A percentile compares a stretch with the other conserved stretches of the same genome.
Evolutionary conservation across 35 echinoderm and acorn worm species (phyloP).

Genomic region (Ptychodera flava): DNA sequence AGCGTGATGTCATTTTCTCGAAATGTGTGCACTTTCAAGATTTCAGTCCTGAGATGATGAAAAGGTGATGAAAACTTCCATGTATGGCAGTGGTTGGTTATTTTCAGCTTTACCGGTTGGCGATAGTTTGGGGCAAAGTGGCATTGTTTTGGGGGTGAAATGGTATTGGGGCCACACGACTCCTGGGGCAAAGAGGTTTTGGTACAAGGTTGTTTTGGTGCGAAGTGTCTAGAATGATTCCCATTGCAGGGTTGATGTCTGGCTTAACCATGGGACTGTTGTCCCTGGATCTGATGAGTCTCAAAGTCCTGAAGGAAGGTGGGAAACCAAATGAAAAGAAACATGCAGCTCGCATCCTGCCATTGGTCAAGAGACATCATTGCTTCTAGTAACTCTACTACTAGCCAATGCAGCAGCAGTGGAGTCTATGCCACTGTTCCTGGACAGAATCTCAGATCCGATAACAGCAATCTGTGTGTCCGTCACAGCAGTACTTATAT

Average conservation of each 20-base stretch:
- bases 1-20: too few species aligned
- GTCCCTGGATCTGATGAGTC: constrained; percentile 54
- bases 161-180: too few species aligned
- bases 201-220: too few species aligned
- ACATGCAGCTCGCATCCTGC: constrained; percentile 48
- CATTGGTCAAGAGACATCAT: constrained; percentile 51
- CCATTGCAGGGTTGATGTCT: constrained; percentile 41
- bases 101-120: too few species aligned
- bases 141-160: too few species aligned
- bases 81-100: too few species aligned
- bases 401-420: constrained; percentile 67
- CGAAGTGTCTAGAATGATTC: too few species aligned
- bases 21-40: too few species aligned
- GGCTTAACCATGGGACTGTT: constrained; percentile 65
- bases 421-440: constrained; percentile 68
- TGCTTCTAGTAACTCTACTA: constrained; percentile 55
- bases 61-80: too few species aligned
- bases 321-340: constrained; percentile 49
- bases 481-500: constrained; percentile 59
- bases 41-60: too few species aligned
- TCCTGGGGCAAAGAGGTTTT: too few species aligned
- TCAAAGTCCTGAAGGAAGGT: constrained; percentile 44
- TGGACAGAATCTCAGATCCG: constrained; percentile 40
- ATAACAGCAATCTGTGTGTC: constrained; percentile 54
- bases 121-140: too few species aligned